phyloP scores from a whole-genome alignment of 2,113 vertebrate genomes.

The Austrofundulus limnaeus region DNA sequence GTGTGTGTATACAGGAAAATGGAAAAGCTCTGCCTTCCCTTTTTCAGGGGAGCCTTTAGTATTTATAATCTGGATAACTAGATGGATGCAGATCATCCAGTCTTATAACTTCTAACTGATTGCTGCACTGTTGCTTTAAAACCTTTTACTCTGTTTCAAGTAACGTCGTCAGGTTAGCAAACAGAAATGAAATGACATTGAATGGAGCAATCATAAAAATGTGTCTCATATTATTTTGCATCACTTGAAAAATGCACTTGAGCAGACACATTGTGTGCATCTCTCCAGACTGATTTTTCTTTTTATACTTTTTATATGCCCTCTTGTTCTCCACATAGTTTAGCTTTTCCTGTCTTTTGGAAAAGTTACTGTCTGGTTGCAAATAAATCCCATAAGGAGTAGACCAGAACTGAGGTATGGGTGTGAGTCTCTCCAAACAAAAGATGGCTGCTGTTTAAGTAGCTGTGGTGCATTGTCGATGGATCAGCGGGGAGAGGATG shows the following conservation, averaged over 20 bases:
- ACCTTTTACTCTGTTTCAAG: neutral
- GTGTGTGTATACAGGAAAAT: neutral
- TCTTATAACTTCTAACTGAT: no score
- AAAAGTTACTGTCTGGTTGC: conserved; percentile 2
- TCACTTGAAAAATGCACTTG: neutral
- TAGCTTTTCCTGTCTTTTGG: conserved; percentile 5
- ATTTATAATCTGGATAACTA: conserved; percentile 3
- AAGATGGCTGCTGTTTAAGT: conserved; percentile 51
- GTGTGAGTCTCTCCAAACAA: conserved; percentile 7
- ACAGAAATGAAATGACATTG: neutral
- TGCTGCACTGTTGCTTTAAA: neutral
- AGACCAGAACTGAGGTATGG: conserved; percentile 16
- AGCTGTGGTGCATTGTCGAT: conserved; percentile 13
- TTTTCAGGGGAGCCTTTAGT: no score
- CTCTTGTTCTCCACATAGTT: neutral
- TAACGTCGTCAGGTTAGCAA: neutral
- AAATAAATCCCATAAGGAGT: conserved; percentile 9
- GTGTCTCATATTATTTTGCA: neutral
- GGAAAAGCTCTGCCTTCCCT: no score
- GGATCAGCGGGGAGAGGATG: conserved; percentile 25
- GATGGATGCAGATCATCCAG: conserved; percentile 35
- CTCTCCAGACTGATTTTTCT: neutral
- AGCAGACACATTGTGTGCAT: no score
- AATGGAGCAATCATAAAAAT: neutral
- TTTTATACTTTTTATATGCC: conserved; percentile 5